phyloP scores from a whole-genome alignment of 1,140 invertebrate species.

The Laodelphax striatellus region DNA sequence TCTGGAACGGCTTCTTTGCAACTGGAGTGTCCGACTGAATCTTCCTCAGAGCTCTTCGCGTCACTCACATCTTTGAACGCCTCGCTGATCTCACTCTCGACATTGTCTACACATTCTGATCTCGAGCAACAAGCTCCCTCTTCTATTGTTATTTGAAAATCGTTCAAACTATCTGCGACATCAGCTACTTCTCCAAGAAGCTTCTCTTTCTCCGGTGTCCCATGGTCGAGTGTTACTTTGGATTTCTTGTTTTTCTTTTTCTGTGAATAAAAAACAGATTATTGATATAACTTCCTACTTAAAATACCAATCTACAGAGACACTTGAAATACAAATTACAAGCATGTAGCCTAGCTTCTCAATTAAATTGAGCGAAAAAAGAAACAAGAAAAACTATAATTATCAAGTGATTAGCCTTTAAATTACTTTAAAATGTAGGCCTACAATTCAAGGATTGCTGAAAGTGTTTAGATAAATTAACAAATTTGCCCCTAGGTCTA shows the following conservation, averaged over 20 bases:
- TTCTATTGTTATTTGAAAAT: slow-evolving; percentile 3
- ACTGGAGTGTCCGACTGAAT: not conserved
- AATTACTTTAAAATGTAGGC: too few species aligned
- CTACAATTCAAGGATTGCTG: too few species aligned
- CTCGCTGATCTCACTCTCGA: slow-evolving; percentile 14
- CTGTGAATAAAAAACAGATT: slow-evolving; percentile 3
- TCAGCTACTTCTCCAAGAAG: not conserved
- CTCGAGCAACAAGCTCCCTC: not conserved
- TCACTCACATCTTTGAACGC: slow-evolving; percentile 8
- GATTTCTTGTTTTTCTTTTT: slow-evolving; percentile 12
- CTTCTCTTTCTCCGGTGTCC: not conserved
- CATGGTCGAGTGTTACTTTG: slow-evolving; percentile 4
- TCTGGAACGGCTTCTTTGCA: not conserved
- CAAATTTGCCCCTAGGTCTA: too few species aligned
- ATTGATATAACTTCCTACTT: not conserved
- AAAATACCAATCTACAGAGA: too few species aligned
- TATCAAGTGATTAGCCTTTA: too few species aligned
- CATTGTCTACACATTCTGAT: slow-evolving; percentile 3
- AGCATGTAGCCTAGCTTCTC: too few species aligned
- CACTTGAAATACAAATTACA: too few species aligned
- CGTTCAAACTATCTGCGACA: slow-evolving; percentile 4
- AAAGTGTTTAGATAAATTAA: too few species aligned
- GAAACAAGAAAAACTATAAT: too few species aligned
- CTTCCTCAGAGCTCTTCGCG: not conserved
- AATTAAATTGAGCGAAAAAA: too few species aligned